A percentile compares a stretch with the other conserved stretches of the same genome.
phyloP scores from a whole-genome alignment of 2,888 invertebrate genomes.

The Plebejus argus region DNA sequence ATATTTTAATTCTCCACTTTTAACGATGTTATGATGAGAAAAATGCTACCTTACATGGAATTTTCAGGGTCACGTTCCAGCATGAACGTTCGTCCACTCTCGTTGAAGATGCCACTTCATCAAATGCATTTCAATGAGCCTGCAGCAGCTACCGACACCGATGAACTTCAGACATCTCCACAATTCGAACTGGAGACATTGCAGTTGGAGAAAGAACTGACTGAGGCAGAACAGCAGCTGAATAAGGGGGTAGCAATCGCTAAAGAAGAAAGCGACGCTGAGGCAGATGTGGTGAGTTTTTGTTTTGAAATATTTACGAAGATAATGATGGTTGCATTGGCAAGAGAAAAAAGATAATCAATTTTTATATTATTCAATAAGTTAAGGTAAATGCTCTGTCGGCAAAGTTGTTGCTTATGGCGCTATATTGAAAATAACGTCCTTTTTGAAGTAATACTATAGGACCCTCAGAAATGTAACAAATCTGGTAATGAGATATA shows the following conservation, averaged over 20 bases:
- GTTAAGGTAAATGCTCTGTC: neutral
- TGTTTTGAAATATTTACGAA: neutral
- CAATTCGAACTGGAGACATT: constrained; percentile 61
- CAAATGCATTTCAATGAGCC: constrained; percentile 50
- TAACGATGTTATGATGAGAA: neutral
- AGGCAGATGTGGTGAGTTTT: constrained; percentile 70
- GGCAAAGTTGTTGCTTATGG: no score
- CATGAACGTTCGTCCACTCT: constrained; percentile 61
- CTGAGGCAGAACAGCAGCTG: constrained; percentile 63
- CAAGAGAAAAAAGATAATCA: no score
- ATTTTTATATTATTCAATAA: neutral
- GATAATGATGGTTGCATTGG: neutral
- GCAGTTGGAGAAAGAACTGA: constrained; percentile 63
- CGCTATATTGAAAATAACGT: no score
- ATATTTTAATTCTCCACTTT: neutral
- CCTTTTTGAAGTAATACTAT: no score
- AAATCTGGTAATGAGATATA: no score
- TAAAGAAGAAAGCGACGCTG: constrained; percentile 71
- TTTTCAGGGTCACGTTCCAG: constrained; percentile 40
- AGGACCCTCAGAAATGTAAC: no score
- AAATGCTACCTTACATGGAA: neutral
- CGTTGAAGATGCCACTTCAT: constrained; percentile 63
- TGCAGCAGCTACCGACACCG: constrained; percentile 54
- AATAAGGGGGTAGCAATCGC: constrained; percentile 66
- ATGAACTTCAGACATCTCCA: constrained; percentile 66